Conservation (phyloP, 2,113 vertebrate species). For the Rhinolophus ferrumequinum region DNA sequence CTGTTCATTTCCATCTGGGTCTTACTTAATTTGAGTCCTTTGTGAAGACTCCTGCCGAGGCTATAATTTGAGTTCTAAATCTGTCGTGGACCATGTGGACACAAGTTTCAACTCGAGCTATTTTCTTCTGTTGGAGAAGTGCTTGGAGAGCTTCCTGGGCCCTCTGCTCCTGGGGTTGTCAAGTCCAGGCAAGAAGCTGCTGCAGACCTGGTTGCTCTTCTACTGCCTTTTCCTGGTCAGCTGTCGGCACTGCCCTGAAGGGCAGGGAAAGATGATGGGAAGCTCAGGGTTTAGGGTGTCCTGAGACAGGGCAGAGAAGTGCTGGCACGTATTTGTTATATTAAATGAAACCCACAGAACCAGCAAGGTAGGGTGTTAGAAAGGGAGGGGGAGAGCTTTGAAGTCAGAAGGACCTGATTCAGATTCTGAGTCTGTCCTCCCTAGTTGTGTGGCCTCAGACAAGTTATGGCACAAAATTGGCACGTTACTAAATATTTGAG, state of each 20-base stretch:
- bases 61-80: conserved; percentile 83
- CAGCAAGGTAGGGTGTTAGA: not conserved
- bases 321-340: not conserved
- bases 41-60: conserved; percentile 69
- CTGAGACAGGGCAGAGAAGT: not conserved
- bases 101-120: conserved; percentile 82
- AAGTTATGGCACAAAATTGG: not conserved
- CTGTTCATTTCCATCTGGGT: conserved; percentile 55
- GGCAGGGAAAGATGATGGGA: not conserved
- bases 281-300: not conserved
- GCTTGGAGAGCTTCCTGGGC: conserved; percentile 73
- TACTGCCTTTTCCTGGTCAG: conserved; percentile 52
- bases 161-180: conserved; percentile 62
- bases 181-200: conserved; percentile 75
- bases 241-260: not conserved
- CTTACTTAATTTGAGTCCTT: conserved; percentile 79
- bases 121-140: conserved; percentile 74
- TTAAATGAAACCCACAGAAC: not conserved
- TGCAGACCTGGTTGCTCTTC: conserved; percentile 39
- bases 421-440: not conserved
- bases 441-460: not conserved
- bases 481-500: not conserved
- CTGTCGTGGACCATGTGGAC: conserved; percentile 80
- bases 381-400: not conserved
- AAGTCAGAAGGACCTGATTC: conserved; percentile 9